Percentiles rank a stretch among this genome's conserved stretches.
Conservation (phyloP, 2,888 invertebrate species). For the Actias luna region DNA sequence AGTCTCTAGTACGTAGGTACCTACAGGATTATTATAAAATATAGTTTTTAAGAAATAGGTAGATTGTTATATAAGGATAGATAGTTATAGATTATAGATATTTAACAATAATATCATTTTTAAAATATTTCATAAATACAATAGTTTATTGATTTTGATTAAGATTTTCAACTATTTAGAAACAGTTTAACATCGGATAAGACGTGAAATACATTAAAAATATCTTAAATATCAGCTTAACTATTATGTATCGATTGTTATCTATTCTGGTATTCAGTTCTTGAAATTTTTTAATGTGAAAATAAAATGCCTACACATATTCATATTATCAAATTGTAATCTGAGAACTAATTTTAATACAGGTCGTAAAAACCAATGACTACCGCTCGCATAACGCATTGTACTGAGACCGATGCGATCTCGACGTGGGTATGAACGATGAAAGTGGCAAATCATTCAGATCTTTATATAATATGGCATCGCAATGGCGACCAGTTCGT, state of each 20-base stretch:
- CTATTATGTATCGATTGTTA: background rate
- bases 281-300: conserved; percentile 1
- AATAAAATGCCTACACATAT: conserved; percentile 1
- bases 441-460: conserved; percentile 31
- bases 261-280: background rate
- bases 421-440: conserved; percentile 7
- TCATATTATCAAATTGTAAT: background rate
- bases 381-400: conserved; percentile 6
- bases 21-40: no score
- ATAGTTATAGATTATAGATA: no score
- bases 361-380: conserved; percentile 10
- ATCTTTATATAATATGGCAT: conserved; percentile 24
- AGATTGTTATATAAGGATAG: no score
- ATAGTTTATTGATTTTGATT: background rate
- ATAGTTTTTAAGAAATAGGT: no score
- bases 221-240: background rate
- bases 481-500: conserved; percentile 28
- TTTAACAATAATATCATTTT: no score
- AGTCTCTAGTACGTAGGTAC: no score
- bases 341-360: conserved; percentile 7
- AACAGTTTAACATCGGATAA: background rate
- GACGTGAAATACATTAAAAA: background rate
- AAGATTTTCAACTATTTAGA: background rate
- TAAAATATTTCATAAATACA: background rate
- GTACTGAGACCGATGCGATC: conserved; percentile 1